Conservation (phyloP, 2,797 vertebrate species). For the Momotus momota region DNA sequence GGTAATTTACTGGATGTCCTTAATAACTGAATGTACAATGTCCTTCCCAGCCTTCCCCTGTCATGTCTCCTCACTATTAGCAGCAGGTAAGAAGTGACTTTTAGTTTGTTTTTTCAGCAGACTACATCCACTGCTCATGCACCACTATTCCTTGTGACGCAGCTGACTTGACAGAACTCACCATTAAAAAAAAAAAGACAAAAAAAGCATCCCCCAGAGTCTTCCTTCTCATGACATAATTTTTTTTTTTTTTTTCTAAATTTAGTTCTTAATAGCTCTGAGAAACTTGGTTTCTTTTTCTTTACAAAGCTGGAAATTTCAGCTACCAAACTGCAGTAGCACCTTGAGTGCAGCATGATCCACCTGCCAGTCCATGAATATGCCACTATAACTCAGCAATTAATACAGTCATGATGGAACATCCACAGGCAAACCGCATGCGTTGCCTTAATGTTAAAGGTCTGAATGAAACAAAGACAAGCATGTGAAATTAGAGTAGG, state of each 20-base stretch:
- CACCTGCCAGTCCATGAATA: not conserved
- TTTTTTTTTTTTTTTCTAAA: constrained; percentile 5
- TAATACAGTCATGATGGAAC: not conserved
- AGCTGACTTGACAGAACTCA: not conserved
- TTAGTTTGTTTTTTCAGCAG: not conserved
- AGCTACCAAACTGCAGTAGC: not conserved
- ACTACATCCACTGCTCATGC: not conserved
- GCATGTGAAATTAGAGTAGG: not conserved
- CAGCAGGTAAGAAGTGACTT: not conserved
- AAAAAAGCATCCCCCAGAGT: not conserved
- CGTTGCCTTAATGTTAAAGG: not conserved
- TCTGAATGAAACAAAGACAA: not conserved
- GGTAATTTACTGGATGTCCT: not conserved
- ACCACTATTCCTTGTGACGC: not conserved
- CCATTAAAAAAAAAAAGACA: not conserved
- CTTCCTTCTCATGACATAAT: not conserved
- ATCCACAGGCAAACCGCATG: not conserved
- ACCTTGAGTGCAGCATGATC: not conserved
- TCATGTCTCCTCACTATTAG: not conserved
- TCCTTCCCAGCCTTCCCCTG: not conserved
- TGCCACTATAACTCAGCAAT: not conserved
- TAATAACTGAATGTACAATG: not conserved
- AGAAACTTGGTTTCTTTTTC: not conserved
- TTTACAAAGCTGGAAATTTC: not conserved
- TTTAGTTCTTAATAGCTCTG: not conserved